Base-by-base conservation (phyloP, 2,797 vertebrate genomes). In the Characodon lateralis region DNA sequence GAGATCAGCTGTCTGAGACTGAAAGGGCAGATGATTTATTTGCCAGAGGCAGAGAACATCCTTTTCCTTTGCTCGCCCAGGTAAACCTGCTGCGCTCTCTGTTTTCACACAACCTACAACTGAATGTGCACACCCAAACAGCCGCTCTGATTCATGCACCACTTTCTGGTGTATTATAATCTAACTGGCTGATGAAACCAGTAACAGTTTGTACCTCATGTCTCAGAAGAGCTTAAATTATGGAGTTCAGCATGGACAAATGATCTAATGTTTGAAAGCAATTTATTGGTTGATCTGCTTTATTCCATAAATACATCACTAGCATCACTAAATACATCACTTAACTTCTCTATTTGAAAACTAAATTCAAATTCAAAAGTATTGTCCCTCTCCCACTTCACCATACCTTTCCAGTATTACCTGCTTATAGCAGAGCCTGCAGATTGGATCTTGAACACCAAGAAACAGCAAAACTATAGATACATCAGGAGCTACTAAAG, bases 1-100 rank as follows among this genome's bases (percentile, higher is more conserved):
- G 98, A 99, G 96, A 98, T 97, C 91, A 98, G 98, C 94, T 99
- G 98, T 93, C 96, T 99, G 76, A 97, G 98, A 78, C 93, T 99
- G 86, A 99, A 99, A 92, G 98, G 98, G 71, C 98, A 99, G 89
- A 99, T 99, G 98, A 99, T 99, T 93, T 98, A 98, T 89, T 94
- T 99, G 91, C 97, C 98, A 16, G 98, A 99, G 95, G 98, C 98
- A 20, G 98, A 99, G 85, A 99, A 98, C 92, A 97, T 99, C 92
- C 97, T 99, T 72, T 99, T 99, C 76, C 97, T 99, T 84, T 99
- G 98, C 90, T 99, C 98, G 0, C 98, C 98, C 84, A 99, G 98
- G 98, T 99, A 96, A 89, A 80, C 55, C 46, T 58, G 78, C 76
- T 31, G 74, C 28, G 59, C 72, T 28, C 48, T 83, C 28, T 80